Base-by-base conservation (phyloP, 2,113 vertebrate genomes). In the Apeltes quadracus region DNA sequence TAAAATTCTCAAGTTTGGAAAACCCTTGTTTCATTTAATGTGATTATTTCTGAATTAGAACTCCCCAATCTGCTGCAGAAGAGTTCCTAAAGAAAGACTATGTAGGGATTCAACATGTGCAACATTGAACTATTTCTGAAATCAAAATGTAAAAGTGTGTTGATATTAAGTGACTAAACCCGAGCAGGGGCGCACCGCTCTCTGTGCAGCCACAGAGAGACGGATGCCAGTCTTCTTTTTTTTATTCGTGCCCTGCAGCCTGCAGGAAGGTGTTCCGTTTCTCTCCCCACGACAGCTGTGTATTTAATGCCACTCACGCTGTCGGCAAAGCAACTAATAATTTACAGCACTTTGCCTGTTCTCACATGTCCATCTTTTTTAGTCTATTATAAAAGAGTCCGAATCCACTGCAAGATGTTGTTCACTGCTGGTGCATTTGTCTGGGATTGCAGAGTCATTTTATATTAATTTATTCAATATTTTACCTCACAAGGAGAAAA, bases 61-160 rank as follows among this genome's bases (percentile, higher is more conserved):
- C 27, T 18, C 11, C 29, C 27, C 22, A 14, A 44, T 16, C 27
- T 62, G n/a, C 22, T 43, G 20, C 2, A 25, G 48, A 67, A 0
- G 15, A 14, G 68, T 36, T 51, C 10, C 11, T 36, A 22, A 48
- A 71, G 25, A 58, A 61, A 29, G 38, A 53, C 14, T 23, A 48
- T 54, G 48, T 41, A 5, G 51, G 3, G 5, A 14, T 63, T 57
- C 43, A 25, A 50, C 54, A 53, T 29, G 63, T 34, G 44, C 27
- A 38, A 48, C 14, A 54, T 6, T 44, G 51, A 36, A 54, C 69
- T 70, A 50, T 23, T 34, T 61, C 41, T 54, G 66, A 41, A 59
- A 86, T 84, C 46, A 68, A 61, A 73, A 75, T 22, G 23, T n/a
- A 61, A 75, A 77, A 48, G 32, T 56, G 1, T 38, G 61, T 58